Evolutionary conservation across 2,888 invertebrate species (phyloP).

Genomic region (Lordiphosa fenestrarum): DNA sequence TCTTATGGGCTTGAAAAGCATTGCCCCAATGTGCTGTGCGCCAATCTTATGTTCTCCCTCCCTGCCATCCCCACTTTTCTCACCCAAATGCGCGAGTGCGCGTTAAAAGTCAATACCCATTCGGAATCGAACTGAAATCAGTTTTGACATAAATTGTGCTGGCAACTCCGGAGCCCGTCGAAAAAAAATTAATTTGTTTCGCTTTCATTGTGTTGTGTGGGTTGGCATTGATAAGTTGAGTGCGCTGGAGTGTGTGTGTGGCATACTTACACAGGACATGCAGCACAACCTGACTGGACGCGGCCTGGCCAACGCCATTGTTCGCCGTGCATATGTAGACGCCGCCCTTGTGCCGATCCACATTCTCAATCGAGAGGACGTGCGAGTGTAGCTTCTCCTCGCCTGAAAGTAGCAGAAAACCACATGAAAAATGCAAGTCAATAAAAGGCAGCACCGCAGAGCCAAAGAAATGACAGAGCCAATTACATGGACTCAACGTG

Average conservation of each 20-base stretch:
- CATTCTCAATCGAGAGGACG: constrained; percentile 83
- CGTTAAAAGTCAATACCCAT: constrained; percentile 55
- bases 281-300: constrained; percentile 83
- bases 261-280: constrained; percentile 84
- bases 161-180: constrained; percentile 26
- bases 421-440: constrained; percentile 48
- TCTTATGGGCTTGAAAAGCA: too few relatives aligned
- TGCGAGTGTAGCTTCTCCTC: constrained; percentile 84
- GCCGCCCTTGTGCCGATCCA: constrained; percentile 84
- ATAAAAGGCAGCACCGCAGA: constrained; percentile 35
- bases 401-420: constrained; percentile 77
- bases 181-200: constrained; percentile 68
- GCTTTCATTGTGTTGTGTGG: constrained; percentile 30
- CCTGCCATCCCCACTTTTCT: background rate
- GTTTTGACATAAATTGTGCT: constrained; percentile 67
- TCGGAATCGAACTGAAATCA: constrained; percentile 56
- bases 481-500: constrained; percentile 54
- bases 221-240: constrained; percentile 19
- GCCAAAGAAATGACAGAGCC: constrained; percentile 62
- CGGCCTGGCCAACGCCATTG: constrained; percentile 84
- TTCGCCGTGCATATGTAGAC: constrained; percentile 84
- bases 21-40: too few relatives aligned
- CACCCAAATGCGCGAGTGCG: constrained; percentile 16
- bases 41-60: background rate
- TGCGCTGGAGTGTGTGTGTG: background rate